Base-by-base conservation (phyloP, 2,113 vertebrate species). In the Brachyistius frenatus region DNA sequence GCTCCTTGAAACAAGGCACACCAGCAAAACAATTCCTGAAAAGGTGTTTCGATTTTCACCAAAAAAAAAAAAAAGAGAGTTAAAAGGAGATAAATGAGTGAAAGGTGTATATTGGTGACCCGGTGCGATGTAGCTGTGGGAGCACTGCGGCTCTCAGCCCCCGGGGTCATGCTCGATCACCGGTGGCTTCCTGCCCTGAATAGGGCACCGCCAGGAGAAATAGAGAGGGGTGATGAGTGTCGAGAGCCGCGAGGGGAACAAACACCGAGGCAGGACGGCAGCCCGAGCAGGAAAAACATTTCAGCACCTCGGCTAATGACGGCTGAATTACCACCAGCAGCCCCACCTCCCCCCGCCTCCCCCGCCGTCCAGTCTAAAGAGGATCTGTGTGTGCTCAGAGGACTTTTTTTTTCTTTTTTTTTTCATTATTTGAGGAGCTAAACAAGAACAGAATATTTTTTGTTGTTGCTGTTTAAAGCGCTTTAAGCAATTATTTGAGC, bases 281-380 rank as follows among this genome's bases (percentile, higher is more conserved):
- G 85, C 77, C 85, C 75, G 7, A 66, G 78, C 89, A 93, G 90
- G 93, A 93, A 94, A 89, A 90, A 62, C 83, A 78, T 91, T 91
- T 93, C 90, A 93, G 83, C 92, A 87, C 94, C 87, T 90, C 84
- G 3, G 31, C 73, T 93, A 93, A 93, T 91, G 86, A 91, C 54
- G 83, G 76, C 86, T 89, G 78, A 91, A 88, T 89, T 86, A 89
- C 90, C 44, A 49, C 41, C 46, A 58, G 35, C 66, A 35, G 7
- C 56, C 3, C 31, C 58, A 33, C 52, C 30, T 54, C 54, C n/a
- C 5, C 23, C 37, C 32, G 35, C 64, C 37, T 36, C 44, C 62
- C 11, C 35, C 46, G 39, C 33, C 39, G 31, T 47, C 58, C n/a
- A 60, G 66, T 39, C 36, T 5, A 5, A 6, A 8, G 37, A 65